These are phyloP conservation scores for Pristionchus entomophagus DNA, from an alignment of 2,888 invertebrate species.

Conservation along the genomic window DNA sequence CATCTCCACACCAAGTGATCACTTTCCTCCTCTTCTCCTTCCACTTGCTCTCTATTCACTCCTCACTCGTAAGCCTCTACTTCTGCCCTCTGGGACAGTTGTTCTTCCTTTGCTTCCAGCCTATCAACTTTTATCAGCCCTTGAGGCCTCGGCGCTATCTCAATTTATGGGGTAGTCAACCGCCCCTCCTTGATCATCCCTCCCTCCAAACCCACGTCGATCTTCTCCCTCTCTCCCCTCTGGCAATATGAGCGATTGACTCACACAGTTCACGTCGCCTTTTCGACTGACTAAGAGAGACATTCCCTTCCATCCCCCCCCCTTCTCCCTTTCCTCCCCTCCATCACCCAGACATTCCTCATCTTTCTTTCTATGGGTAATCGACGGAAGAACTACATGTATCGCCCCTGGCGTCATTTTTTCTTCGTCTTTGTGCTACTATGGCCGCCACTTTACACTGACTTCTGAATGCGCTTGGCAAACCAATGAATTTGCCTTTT, in stretches of 20 bases:
- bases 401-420: too few species aligned
- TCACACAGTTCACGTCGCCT: constrained; percentile 20
- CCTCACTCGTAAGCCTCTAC: neutral
- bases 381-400: constrained; percentile 16
- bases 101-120: neutral
- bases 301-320: neutral
- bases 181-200: neutral
- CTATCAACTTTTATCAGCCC: constrained; percentile 41
- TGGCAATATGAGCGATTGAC: constrained; percentile 14
- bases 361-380: neutral
- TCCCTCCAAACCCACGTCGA: neutral
- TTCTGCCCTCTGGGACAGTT: constrained; percentile 21
- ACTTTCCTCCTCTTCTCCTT: constrained; percentile 3
- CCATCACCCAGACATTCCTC: neutral
- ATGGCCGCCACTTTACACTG: too few species aligned
- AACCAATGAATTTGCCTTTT: too few species aligned
- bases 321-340: neutral
- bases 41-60: too few species aligned
- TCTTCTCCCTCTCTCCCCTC: neutral
- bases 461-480: too few species aligned
- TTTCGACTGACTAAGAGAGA: constrained; percentile 18
- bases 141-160: neutral
- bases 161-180: constrained; percentile 11
- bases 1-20: neutral
- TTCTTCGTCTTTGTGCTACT: too few species aligned